Percentiles rank a stretch among this genome's conserved stretches.
phyloP scores from a whole-genome alignment of 1,140 invertebrate species.

The Pomacea maculata region DNA sequence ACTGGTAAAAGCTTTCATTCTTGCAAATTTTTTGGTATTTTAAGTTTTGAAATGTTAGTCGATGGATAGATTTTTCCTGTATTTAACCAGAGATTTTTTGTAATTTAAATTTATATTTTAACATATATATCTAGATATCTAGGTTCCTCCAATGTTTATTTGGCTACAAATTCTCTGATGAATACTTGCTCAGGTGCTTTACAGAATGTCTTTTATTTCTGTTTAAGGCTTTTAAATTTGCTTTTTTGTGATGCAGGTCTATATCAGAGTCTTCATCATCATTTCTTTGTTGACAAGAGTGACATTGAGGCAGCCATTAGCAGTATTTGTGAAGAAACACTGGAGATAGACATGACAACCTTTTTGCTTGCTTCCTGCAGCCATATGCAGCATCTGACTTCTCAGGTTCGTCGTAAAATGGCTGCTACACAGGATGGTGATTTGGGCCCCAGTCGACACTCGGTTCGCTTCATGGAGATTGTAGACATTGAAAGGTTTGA shows the following conservation, averaged over 20 bases:
- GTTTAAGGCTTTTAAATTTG: too few relatives aligned
- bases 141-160: too few relatives aligned
- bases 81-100: too few relatives aligned
- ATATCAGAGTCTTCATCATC: constrained; percentile 69
- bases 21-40: too few relatives aligned
- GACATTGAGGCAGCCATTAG: constrained; percentile 80
- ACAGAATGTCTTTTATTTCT: too few relatives aligned
- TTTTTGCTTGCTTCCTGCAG: constrained; percentile 70
- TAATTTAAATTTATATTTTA: too few relatives aligned
- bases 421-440: constrained; percentile 23
- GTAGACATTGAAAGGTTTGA: constrained; percentile 40
- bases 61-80: too few relatives aligned
- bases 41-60: too few relatives aligned
- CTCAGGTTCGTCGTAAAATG: constrained; percentile 28
- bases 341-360: constrained; percentile 79
- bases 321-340: constrained; percentile 74
- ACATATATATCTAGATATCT: too few relatives aligned
- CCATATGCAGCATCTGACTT: constrained; percentile 51
- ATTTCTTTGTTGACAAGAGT: constrained; percentile 70
- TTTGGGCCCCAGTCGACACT: constrained; percentile 21
- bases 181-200: too few relatives aligned
- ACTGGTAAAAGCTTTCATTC: constrained; percentile 58
- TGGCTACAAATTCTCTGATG: too few relatives aligned
- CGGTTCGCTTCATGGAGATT: constrained; percentile 50
- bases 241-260: constrained; percentile 44